These are phyloP conservation scores for Temnopleurus reevesii DNA, from an alignment of 53 echinoderm and acorn worm species.

Conservation along the genomic window DNA sequence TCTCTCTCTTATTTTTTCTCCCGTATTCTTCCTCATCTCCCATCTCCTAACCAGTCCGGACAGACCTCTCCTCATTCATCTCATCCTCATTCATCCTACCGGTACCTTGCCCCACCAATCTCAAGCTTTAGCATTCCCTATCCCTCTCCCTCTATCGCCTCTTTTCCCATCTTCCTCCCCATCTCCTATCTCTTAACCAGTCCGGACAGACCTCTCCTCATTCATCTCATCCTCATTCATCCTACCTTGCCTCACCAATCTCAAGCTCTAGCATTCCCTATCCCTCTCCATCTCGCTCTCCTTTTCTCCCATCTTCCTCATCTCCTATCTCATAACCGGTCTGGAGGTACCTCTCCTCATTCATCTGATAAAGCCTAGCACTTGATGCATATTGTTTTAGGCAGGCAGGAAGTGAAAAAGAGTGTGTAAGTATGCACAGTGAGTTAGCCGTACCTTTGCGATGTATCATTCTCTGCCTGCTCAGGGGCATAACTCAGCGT, in stretches of 20 bases:
- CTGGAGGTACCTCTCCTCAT: not conserved
- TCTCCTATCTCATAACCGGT: not conserved
- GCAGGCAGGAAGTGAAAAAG: not conserved
- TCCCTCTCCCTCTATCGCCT: not conserved
- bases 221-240: too few species aligned
- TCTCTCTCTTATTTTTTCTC: too few species aligned
- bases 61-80: too few species aligned
- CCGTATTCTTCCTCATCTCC: too few species aligned
- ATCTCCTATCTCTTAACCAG: too few species aligned
- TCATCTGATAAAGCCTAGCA: not conserved
- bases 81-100: too few species aligned
- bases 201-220: too few species aligned
- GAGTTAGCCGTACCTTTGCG: not conserved
- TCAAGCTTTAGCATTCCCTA: not conserved
- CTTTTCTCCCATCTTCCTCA: not conserved
- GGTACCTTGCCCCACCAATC: too few species aligned
- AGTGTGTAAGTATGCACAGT: slow-evolving; percentile 28
- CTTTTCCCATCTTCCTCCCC: too few species aligned
- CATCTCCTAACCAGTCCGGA: too few species aligned
- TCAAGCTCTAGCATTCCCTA: not conserved
- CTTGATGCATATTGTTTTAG: slow-evolving; percentile 10
- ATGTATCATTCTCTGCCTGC: not conserved
- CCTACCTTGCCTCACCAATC: too few species aligned
- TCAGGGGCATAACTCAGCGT: not conserved
- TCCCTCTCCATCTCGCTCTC: not conserved